Evolutionary conservation across 2,113 vertebrate genomes (phyloP), one percentile per base, ranked within the genome.

Genomic region (Pachycephala philippinensis): DNA sequence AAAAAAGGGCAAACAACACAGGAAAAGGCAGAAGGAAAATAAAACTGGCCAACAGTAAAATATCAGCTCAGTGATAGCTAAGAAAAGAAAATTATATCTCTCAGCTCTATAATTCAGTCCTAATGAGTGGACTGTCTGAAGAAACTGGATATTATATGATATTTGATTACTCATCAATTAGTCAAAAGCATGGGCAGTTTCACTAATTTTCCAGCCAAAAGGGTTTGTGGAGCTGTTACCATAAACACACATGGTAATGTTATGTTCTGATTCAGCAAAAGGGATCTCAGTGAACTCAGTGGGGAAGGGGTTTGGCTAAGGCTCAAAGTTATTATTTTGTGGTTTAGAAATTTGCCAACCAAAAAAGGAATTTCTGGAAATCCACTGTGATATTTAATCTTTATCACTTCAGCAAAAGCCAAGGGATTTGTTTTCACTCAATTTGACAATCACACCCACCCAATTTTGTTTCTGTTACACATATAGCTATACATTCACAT

Each of bases 111-210:
- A 94, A 87, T 81, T 88, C 75, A 68, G 24, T 45, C n/a, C 42
- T 87, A 93, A 91, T 39, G 21, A 95, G 63, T 4, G 11, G 35
- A 26, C 57, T 64, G 31, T 60, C 75, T 86, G 59, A 94, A 88
- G 47, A 24, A 88, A 85, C 11, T 60, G n/a, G 60, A 13, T 92
- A 88, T 80, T 92, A 84, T 35, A 63, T 65, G 18, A 60, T 64
- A 65, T 76, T 79, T 74, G 40, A 91, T 87, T 87, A 89, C 22
- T 87, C 61, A 84, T 84, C 57, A 84, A 49, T 96, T 94, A 93
- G 70, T 76, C 44, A 87, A 90, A 92, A 69, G 4, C 28, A 47
- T 27, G 44, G 64, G 33, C 47, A 74, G 19, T 81, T 94, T 78
- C 63, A 86, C 35, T 77, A 31, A 39, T 80, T 92, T 90, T 92